Evolutionary conservation across 35 echinoderm and acorn worm species (phyloP), one percentile per base, ranked within the genome.

Genomic region (Amphiura filiformis): DNA sequence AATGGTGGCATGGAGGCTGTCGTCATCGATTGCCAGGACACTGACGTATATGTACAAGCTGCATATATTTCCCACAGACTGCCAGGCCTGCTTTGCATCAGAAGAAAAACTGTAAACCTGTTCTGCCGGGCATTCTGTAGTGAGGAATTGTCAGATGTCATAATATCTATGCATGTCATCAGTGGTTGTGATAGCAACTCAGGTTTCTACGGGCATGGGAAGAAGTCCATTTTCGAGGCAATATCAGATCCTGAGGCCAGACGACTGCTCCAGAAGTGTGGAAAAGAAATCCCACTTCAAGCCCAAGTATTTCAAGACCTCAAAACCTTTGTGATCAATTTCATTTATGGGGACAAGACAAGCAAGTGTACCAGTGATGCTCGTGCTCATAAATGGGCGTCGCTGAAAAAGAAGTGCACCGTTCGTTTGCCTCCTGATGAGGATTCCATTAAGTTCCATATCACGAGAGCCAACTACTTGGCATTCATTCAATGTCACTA

Each of bases 91-190:
- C 78, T 88, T 13, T 33, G 7, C 31, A 87, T 87, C 2, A 81
- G 38, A 32, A 31, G 76, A 0, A 80, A 44, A 56, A 17, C 38
- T 52, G 87, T 9, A 4, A 47, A 47, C 41, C 41, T 47, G 23
- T 32, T 81, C 78, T 5, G 78, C 52, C 52, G 28, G 13, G 4
- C 40, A 12, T 38, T 17, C 0, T 82, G 35, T 26, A 32, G 35
- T 89, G 87, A 82, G 34, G 52, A 82, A 26, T 37, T 89, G 32
- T 77, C 87, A 56, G 36, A 81, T 15, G 35, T 81, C 56, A 89
- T 89, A 4, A 89, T 89, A 32, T 31, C 87, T 64, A 34, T 89
- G 32, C 87, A 89, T 82, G 47, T 89, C 4, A 64, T 89, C 9
- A 82, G 76, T 64, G 87, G 87, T 28, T 38, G 78, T 82, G 80